A percentile compares a stretch with the other conserved stretches of the same genome.
These are phyloP conservation scores for Ditylenchus dipsaci DNA, from an alignment of 1,140 invertebrate species.

Conservation along the genomic window DNA sequence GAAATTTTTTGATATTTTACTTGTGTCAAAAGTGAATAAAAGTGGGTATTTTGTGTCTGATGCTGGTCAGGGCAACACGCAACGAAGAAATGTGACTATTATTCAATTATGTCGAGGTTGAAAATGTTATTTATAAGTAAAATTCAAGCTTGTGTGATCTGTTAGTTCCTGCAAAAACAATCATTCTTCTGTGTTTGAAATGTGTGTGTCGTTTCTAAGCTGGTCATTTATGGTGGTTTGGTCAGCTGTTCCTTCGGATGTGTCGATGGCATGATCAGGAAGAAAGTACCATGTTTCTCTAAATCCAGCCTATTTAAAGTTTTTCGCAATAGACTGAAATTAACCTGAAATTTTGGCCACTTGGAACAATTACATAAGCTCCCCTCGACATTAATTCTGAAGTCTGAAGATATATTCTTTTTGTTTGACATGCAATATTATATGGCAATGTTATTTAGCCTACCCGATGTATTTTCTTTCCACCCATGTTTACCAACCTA, in stretches of 20 bases:
- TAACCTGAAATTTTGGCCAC: constrained; percentile 20
- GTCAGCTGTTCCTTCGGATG: neutral
- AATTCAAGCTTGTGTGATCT: too few species aligned
- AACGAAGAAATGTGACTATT: too few species aligned
- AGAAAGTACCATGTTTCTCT: constrained; percentile 50
- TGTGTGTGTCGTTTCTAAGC: neutral
- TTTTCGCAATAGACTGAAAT: neutral
- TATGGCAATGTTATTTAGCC: neutral
- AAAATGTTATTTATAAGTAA: too few species aligned
- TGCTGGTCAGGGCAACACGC: too few species aligned
- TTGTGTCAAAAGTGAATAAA: too few species aligned
- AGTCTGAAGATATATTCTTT: neutral
- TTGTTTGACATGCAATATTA: neutral
- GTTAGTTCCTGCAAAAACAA: too few species aligned
- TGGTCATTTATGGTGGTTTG: neutral
- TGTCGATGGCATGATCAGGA: constrained; percentile 50
- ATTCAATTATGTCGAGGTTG: too few species aligned
- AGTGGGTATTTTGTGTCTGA: too few species aligned
- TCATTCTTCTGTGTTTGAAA: too few species aligned
- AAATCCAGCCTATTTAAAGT: constrained; percentile 20
- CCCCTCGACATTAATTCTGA: constrained; percentile 45
- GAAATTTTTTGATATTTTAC: too few species aligned
- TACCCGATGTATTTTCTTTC: constrained; percentile 32
- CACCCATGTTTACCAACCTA: constrained; percentile 47
- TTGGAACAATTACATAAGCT: constrained; percentile 43